These are phyloP conservation scores for Cheilosia impressa DNA, from an alignment of 2,888 invertebrate genomes.

Conservation along the genomic window DNA sequence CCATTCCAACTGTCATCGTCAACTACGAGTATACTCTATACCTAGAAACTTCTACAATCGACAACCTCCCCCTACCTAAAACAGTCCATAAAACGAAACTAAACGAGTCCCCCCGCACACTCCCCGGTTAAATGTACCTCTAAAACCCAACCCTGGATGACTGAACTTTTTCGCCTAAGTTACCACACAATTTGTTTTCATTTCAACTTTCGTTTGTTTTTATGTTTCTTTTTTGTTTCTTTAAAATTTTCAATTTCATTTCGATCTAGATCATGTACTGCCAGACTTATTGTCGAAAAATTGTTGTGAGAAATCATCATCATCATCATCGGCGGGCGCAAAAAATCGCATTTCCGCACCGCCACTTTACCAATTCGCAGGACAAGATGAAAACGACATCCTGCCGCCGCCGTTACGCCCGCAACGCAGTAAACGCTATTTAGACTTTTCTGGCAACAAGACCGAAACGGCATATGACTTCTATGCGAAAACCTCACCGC, in stretches of 20 bases:
- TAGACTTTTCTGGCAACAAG: slow-evolving; percentile 53
- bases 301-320: slow-evolving; percentile 62
- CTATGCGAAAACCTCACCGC: slow-evolving; percentile 57
- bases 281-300: slow-evolving; percentile 76
- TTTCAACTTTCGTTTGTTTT: slow-evolving; percentile 32
- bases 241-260: slow-evolving; percentile 74
- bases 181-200: slow-evolving; percentile 5
- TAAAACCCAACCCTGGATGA: not conserved
- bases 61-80: not conserved
- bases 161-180: slow-evolving; percentile 30
- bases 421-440: slow-evolving; percentile 50
- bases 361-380: slow-evolving; percentile 44
- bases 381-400: slow-evolving; percentile 46
- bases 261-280: slow-evolving; percentile 76
- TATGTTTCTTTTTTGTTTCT: slow-evolving; percentile 50
- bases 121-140: not conserved
- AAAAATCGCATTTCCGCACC: slow-evolving; percentile 48
- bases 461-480: slow-evolving; percentile 43
- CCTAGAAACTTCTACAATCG: not conserved
- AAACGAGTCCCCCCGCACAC: slow-evolving; percentile 12
- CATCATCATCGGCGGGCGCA: slow-evolving; percentile 30
- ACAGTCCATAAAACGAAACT: slow-evolving; percentile 47
- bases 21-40: slow-evolving; percentile 2
- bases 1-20: slow-evolving; percentile 19
- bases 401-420: slow-evolving; percentile 39